A percentile compares a stretch with the other conserved stretches of the same genome.
phyloP scores from a whole-genome alignment of 2,888 invertebrate genomes.

The Andrena flavipes region DNA sequence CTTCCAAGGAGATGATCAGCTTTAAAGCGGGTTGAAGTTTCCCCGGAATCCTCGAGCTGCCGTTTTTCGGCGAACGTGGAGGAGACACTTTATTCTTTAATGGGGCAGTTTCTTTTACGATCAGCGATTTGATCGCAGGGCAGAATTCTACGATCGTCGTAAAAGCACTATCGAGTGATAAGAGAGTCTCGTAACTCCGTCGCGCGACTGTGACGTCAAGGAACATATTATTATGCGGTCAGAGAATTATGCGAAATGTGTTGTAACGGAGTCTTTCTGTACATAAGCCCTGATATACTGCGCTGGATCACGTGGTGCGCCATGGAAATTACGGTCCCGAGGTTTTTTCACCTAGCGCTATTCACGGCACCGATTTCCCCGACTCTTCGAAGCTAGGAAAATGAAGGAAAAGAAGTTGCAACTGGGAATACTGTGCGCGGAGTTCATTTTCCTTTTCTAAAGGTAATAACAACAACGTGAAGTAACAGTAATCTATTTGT shows the following conservation, averaged over 20 bases:
- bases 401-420: no score
- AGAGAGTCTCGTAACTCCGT: conserved; percentile 13
- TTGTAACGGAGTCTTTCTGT: conserved; percentile 32
- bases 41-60: no score
- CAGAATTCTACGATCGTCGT: conserved; percentile 6
- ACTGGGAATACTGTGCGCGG: no score
- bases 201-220: conserved; percentile 28
- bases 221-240: conserved; percentile 57
- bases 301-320: conserved; percentile 34
- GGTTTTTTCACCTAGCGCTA: conserved; percentile 2
- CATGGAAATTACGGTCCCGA: conserved; percentile 38
- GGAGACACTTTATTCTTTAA: neutral
- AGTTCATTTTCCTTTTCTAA: no score
- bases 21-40: no score
- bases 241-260: conserved; percentile 62
- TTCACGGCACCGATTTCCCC: neutral
- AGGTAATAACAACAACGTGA: no score
- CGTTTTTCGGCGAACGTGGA: neutral
- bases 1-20: no score
- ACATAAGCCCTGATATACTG: conserved; percentile 29
- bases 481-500: no score
- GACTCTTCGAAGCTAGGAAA: no score
- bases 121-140: neutral
- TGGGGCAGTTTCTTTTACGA: neutral
- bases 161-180: conserved; percentile 24